phyloP scores from a whole-genome alignment of 2,797 vertebrate genomes.

The Brachyrhaphis roseni region DNA sequence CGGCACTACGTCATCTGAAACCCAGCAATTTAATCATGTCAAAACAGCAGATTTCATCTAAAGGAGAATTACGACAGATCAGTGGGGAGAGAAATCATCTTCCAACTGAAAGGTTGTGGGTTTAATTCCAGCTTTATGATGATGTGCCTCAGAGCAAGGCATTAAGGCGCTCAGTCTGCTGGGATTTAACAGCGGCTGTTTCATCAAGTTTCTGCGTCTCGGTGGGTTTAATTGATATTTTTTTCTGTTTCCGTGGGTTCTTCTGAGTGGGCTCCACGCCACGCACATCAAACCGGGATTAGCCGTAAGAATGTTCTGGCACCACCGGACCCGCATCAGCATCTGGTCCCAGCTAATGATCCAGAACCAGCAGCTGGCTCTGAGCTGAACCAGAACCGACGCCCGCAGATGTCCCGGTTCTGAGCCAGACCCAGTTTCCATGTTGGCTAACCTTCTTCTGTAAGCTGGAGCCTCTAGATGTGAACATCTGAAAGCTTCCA shows the following conservation, averaged over 20 bases:
- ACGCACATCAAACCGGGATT: not conserved
- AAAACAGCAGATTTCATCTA: not conserved
- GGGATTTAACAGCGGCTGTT: not conserved
- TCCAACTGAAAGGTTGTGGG: not conserved
- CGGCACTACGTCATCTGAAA: too few relatives aligned
- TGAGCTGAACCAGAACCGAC: not conserved
- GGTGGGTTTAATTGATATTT: too few relatives aligned
- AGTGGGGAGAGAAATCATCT: not conserved
- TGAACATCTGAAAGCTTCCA: not conserved
- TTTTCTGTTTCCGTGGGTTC: not conserved
- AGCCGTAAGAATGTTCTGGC: not conserved
- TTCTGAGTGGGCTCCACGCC: not conserved
- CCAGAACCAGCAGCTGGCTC: not conserved
- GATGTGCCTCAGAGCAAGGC: not conserved
- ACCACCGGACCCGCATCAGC: too few relatives aligned
- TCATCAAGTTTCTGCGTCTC: not conserved
- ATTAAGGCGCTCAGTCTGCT: not conserved
- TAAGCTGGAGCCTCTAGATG: not conserved
- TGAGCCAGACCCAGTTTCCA: not conserved
- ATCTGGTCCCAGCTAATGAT: not conserved
- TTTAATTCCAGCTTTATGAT: not conserved
- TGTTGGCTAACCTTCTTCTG: not conserved
- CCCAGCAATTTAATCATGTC: not conserved
- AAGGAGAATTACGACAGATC: not conserved
- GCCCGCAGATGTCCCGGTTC: not conserved